Percentiles rank a stretch among this genome's conserved stretches.
Evolutionary conservation across 1,140 invertebrate species (phyloP).

Genomic region (Drosophila serrata): DNA sequence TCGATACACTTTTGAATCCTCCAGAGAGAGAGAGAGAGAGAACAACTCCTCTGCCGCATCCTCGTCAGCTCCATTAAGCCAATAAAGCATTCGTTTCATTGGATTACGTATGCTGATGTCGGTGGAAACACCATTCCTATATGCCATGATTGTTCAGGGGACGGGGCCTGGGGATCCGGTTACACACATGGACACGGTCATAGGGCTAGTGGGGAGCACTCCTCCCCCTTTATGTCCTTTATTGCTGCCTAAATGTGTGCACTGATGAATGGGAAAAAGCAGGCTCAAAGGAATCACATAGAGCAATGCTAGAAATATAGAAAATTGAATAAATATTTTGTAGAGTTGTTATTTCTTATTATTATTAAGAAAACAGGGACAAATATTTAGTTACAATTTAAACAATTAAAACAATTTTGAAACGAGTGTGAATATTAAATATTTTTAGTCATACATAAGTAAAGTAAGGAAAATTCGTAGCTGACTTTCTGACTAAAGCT

Average conservation of each 20-base stretch:
- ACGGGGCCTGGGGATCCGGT: slow-evolving; percentile 51
- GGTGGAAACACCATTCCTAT: not conserved
- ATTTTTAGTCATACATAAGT: too few relatives aligned
- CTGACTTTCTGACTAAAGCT: not conserved
- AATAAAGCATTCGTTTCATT: slow-evolving; percentile 84
- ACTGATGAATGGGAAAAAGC: slow-evolving; percentile 56
- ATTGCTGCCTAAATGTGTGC: slow-evolving; percentile 49
- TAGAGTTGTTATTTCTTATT: not conserved
- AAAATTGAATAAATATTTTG: not conserved
- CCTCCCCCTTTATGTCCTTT: not conserved
- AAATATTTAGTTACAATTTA: too few relatives aligned
- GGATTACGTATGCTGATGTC: slow-evolving; percentile 81
- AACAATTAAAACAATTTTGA: too few relatives aligned
- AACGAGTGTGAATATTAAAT: too few relatives aligned
- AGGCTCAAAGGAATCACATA: slow-evolving; percentile 5
- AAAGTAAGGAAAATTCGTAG: not conserved
- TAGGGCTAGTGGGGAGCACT: slow-evolving; percentile 32
- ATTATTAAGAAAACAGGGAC: too few relatives aligned
- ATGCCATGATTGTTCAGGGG: not conserved
- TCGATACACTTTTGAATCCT: slow-evolving; percentile 78
- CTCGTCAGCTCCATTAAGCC: slow-evolving; percentile 77
- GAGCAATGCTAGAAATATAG: not conserved
- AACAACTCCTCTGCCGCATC: slow-evolving; percentile 31
- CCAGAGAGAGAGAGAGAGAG: slow-evolving; percentile 45
- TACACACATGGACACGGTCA: slow-evolving; percentile 45